Evolutionary conservation across 2,113 vertebrate genomes (phyloP).

Genomic region (Neofelis nebulosa): DNA sequence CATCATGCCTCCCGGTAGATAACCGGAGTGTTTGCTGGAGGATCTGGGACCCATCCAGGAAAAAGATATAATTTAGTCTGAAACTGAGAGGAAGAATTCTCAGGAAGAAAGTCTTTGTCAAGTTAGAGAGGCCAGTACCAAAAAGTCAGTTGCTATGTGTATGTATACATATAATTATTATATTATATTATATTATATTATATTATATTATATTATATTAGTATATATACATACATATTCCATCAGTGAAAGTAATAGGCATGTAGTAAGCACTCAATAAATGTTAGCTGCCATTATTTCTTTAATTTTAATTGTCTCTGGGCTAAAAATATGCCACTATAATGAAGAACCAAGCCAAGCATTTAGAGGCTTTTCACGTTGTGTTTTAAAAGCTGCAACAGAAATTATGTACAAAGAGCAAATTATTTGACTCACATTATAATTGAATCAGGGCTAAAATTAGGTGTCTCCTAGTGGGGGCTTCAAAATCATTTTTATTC

Average conservation of each 20-base stretch:
- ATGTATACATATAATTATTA: not conserved
- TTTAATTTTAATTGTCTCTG: not conserved
- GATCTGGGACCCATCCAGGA: not conserved
- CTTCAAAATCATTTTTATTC: conserved; percentile 45
- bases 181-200: too few species aligned
- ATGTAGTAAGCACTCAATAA: not conserved
- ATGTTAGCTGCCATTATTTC: not conserved
- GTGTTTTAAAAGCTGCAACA: not conserved
- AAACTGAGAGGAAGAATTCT: not conserved
- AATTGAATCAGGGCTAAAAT: conserved; percentile 51
- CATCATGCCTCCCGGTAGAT: not conserved
- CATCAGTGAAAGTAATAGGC: not conserved
- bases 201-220: too few species aligned
- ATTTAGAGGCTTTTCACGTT: conserved; percentile 33
- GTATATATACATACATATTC: not conserved
- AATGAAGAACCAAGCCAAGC: not conserved
- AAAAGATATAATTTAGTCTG: not conserved
- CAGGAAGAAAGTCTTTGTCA: not conserved
- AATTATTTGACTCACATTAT: conserved; percentile 52
- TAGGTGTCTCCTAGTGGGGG: not conserved
- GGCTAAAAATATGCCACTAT: not conserved
- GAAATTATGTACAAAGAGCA: conserved; percentile 35
- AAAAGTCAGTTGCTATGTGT: not conserved
- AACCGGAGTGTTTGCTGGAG: not conserved
- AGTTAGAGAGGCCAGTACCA: not conserved